A percentile compares a stretch with the other conserved stretches of the same genome.
phyloP scores from a whole-genome alignment of 2,888 invertebrate genomes.

The Carterocephalus palaemon region DNA sequence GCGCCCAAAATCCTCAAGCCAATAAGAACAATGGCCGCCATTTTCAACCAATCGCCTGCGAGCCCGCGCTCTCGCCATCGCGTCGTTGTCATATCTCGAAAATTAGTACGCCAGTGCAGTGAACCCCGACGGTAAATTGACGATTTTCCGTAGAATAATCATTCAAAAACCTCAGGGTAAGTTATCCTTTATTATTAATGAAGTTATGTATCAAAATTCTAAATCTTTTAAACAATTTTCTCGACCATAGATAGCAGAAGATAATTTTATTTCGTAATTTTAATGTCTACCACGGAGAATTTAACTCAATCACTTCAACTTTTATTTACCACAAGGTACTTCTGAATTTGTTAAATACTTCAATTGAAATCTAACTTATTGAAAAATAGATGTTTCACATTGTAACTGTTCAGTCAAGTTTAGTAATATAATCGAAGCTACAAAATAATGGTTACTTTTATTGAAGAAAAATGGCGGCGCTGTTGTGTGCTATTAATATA shows the following conservation, averaged over 20 bases:
- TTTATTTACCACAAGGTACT: conserved; percentile 1
- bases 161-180: conserved; percentile 59
- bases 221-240: conserved; percentile 14
- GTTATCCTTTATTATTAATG: conserved; percentile 38
- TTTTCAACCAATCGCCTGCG: conserved; percentile 67
- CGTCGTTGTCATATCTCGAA: conserved; percentile 77
- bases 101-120: conserved; percentile 77
- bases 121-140: conserved; percentile 75
- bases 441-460: conserved; percentile 41
- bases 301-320: conserved; percentile 1
- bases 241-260: conserved; percentile 7
- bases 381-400: not conserved
- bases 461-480: conserved; percentile 75
- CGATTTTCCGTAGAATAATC: conserved; percentile 67
- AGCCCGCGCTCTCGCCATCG: conserved; percentile 77
- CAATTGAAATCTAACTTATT: not conserved
- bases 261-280: conserved; percentile 46
- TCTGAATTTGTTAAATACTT: not conserved
- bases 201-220: conserved; percentile 27
- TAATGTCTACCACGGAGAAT: conserved; percentile 38
- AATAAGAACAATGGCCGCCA: conserved; percentile 69
- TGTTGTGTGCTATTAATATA: conserved; percentile 67
- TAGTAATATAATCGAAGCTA: conserved; percentile 11
- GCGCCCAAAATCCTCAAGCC: conserved; percentile 67
- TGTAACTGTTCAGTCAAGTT: not conserved